Evolutionary conservation across 2,888 invertebrate genomes (phyloP).

Genomic region (Limnephilus rhombicus): DNA sequence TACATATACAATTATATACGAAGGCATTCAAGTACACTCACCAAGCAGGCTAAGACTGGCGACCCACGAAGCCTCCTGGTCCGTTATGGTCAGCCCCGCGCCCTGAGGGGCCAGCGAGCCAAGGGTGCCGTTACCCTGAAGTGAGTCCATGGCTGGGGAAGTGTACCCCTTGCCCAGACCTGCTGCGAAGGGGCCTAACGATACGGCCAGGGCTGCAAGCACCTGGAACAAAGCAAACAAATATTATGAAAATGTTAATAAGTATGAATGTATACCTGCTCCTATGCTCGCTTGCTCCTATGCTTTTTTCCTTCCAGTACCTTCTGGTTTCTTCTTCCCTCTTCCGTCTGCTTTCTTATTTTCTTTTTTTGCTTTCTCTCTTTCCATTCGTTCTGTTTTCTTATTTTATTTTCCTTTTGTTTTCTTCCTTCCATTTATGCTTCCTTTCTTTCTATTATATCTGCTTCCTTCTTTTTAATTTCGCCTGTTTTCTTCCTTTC

Average conservation of each 20-base stretch:
- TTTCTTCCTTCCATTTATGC: no score
- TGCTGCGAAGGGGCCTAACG: conserved; percentile 87
- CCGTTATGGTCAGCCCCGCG: conserved; percentile 79
- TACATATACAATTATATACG: no score
- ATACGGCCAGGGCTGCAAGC: conserved; percentile 87
- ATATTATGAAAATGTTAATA: not conserved
- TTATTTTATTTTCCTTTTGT: no score
- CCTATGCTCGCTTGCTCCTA: no score
- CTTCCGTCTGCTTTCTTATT: no score
- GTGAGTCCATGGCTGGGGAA: conserved; percentile 88
- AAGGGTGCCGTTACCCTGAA: conserved; percentile 78
- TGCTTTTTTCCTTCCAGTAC: no score
- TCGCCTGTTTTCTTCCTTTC: no score
- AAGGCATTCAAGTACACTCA: conserved; percentile 68
- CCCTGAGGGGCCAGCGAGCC: conserved; percentile 7
- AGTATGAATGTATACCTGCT: not conserved
- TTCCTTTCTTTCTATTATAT: no score
- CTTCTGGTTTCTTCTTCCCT: no score
- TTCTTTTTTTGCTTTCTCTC: no score
- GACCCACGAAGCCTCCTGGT: conserved; percentile 89
- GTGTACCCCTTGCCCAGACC: conserved; percentile 90
- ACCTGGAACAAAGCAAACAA: conserved; percentile 75
- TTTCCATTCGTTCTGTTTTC: no score
- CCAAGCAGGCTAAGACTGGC: conserved; percentile 85
- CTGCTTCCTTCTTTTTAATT: no score